A percentile compares a stretch with the other conserved stretches of the same genome.
Conservation (phyloP, 1,140 invertebrate genomes). For the Episyrphus balteatus region DNA sequence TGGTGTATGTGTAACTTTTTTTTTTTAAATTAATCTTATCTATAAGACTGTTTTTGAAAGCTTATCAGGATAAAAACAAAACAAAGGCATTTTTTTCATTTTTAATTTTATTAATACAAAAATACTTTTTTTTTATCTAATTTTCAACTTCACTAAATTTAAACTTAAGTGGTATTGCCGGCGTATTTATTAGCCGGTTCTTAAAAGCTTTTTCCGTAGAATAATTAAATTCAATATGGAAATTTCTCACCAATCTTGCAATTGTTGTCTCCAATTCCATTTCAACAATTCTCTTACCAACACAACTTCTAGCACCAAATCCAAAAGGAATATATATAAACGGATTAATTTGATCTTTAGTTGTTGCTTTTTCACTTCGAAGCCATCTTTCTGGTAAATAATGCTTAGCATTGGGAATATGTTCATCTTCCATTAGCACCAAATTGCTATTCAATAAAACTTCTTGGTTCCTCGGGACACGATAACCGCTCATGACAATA, state of each 20-base stretch:
- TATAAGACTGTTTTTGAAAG: no score
- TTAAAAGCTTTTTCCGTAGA: constrained; percentile 25
- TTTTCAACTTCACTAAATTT: constrained; percentile 22
- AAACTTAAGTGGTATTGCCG: constrained; percentile 27
- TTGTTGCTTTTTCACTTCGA: constrained; percentile 18
- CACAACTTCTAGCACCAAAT: constrained; percentile 46
- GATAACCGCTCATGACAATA: constrained; percentile 44
- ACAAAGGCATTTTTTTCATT: no score
- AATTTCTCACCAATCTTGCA: constrained; percentile 46
- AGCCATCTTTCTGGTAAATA: constrained; percentile 52
- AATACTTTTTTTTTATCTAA: neutral
- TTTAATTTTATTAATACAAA: no score
- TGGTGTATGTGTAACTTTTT: no score
- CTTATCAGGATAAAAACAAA: no score
- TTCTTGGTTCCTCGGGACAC: constrained; percentile 48
- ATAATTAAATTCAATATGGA: constrained; percentile 42
- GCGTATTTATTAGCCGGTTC: constrained; percentile 20
- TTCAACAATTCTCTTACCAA: constrained; percentile 56
- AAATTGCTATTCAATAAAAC: constrained; percentile 40
- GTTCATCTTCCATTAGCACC: constrained; percentile 38
- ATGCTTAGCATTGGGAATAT: constrained; percentile 40
- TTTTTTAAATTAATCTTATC: no score
- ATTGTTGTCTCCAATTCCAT: constrained; percentile 55
- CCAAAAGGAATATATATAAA: constrained; percentile 50
- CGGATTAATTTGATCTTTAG: constrained; percentile 39